Evolutionary conservation across 2,797 vertebrate species (phyloP).

Genomic region (Coracias cyanogaster): DNA sequence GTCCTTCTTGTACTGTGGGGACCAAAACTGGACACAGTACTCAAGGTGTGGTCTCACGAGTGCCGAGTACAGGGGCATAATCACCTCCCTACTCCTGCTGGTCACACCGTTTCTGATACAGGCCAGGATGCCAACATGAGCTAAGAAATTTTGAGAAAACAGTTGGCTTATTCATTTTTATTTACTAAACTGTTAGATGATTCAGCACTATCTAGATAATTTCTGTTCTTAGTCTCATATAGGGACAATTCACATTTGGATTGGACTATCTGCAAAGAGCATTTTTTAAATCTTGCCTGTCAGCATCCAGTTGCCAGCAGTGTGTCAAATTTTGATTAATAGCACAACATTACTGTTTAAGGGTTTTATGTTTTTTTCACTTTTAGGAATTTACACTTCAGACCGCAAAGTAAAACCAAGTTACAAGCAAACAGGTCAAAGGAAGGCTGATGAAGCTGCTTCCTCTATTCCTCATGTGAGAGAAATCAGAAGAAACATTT

Average conservation of each 20-base stretch:
- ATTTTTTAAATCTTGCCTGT: too few relatives aligned
- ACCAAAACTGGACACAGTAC: too few relatives aligned
- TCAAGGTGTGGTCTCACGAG: too few relatives aligned
- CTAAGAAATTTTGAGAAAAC: constrained; percentile 46
- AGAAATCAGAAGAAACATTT: constrained; percentile 31
- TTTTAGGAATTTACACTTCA: constrained; percentile 41
- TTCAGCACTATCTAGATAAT: not conserved
- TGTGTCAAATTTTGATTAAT: not conserved
- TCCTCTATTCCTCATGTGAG: constrained; percentile 32
- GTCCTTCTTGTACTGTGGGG: too few relatives aligned
- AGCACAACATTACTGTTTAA: not conserved
- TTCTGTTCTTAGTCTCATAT: not conserved
- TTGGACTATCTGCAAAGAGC: not conserved
- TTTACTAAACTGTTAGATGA: not conserved
- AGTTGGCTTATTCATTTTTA: not conserved
- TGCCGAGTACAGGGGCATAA: too few relatives aligned
- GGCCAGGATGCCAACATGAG: too few relatives aligned
- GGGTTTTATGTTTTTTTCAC: not conserved
- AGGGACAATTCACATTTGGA: not conserved
- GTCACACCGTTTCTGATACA: too few relatives aligned
- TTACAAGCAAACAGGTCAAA: constrained; percentile 63
- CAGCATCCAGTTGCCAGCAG: not conserved
- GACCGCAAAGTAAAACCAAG: constrained; percentile 59
- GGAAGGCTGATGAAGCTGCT: constrained; percentile 41
- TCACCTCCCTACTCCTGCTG: too few relatives aligned